phyloP scores from a whole-genome alignment of 2,888 invertebrate species.

The Suillia variegata region DNA sequence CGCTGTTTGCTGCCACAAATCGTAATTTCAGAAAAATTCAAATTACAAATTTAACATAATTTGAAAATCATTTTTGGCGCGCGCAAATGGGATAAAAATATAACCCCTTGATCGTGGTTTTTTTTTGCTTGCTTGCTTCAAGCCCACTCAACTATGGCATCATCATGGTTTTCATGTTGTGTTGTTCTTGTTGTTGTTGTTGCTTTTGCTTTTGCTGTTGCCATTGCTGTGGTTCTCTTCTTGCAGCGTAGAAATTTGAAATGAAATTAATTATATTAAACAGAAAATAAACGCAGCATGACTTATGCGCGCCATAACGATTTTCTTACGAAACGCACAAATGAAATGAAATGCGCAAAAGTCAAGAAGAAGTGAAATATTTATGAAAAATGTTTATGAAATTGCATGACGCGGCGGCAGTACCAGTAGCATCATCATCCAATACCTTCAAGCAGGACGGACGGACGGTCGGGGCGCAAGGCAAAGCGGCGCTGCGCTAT shows the following conservation, averaged over 20 bases:
- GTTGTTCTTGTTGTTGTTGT: too few relatives aligned
- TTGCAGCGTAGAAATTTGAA: not conserved
- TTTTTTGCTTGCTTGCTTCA: not conserved
- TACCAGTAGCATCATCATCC: too few relatives aligned
- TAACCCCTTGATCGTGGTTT: too few relatives aligned
- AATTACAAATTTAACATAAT: constrained; percentile 38
- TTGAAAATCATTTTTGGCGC: constrained; percentile 18
- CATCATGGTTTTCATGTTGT: too few relatives aligned
- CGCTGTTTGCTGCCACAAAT: not conserved
- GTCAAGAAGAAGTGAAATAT: not conserved
- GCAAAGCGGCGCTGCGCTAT: not conserved
- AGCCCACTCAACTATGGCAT: too few relatives aligned
- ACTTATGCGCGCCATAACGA: not conserved
- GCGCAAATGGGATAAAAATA: too few relatives aligned
- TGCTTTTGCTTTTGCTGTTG: too few relatives aligned
- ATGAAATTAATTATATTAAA: constrained; percentile 3
- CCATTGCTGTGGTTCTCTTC: too few relatives aligned
- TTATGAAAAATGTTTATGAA: constrained; percentile 3
- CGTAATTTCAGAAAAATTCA: constrained; percentile 24
- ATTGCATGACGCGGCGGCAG: not conserved
- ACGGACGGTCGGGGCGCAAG: too few relatives aligned
- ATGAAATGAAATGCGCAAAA: not conserved
- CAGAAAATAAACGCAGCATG: not conserved
- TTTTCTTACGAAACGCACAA: not conserved
- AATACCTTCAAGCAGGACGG: too few relatives aligned